Conservation (phyloP, 2,113 vertebrate genomes). For the Maccullochella peelii region DNA sequence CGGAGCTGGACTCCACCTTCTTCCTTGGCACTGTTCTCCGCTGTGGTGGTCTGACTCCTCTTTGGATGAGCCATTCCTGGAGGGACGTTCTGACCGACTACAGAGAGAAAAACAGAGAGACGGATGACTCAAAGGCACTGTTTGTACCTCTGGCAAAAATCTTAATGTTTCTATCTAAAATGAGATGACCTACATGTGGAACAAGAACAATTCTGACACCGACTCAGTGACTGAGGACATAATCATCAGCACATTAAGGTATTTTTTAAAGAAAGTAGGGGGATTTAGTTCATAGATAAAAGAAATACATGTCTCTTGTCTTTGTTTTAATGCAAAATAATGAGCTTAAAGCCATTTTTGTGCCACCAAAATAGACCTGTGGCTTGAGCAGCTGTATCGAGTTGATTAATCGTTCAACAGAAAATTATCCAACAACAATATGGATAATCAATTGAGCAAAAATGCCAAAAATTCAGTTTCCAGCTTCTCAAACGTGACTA, state of each 20-base stretch:
- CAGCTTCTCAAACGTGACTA: neutral
- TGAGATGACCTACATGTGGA: neutral
- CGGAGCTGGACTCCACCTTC: slow-evolving; percentile 89
- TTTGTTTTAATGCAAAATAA: neutral
- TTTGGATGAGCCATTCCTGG: slow-evolving; percentile 91
- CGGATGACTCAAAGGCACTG: neutral
- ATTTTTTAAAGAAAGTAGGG: neutral
- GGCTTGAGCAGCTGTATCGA: neutral
- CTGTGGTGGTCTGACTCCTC: slow-evolving; percentile 91
- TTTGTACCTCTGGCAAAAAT: neutral
- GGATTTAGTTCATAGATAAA: neutral
- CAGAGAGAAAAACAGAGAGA: neutral
- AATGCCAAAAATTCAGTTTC: neutral
- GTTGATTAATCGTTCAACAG: neutral
- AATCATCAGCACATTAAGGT: neutral
- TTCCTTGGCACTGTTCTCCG: slow-evolving; percentile 90
- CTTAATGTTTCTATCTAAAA: neutral
- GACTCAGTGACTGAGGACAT: neutral
- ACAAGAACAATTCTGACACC: neutral
- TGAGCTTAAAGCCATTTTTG: neutral
- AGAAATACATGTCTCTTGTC: neutral
- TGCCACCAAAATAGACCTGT: neutral
- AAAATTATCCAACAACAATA: neutral
- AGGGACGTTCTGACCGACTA: slow-evolving; percentile 91
- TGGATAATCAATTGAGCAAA: neutral